Evolutionary conservation across 2,888 invertebrate genomes (phyloP), one percentile per base, ranked within the genome.

Genomic region (Drosophila robusta): DNA sequence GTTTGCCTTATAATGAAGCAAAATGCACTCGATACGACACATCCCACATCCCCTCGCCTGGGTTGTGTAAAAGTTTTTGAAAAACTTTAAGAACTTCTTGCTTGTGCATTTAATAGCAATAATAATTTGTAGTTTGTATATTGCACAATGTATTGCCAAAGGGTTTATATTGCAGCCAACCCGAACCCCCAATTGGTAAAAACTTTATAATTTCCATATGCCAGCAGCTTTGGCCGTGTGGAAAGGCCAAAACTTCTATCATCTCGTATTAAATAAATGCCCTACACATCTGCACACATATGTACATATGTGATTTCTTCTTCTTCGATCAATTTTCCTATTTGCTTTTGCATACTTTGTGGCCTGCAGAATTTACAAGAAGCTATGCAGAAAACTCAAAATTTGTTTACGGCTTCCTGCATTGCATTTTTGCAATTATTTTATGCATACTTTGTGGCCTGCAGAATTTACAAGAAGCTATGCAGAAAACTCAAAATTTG

Each of bases 71-170:
- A 87, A 83, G 68, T 83, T 86, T 80, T 61, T 39, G 52, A 73
- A 57, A 71, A 82, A 80, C 83, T 80, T 80, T 71, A 80, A 80
- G 68, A 79, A 77, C 74, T 84, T 84, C 57, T 87, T 83, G 80
- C 85, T 73, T 85, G 72, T 87, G 73, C 89, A 84, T 84, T 89
- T 85, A 83, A 83, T 83, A 86, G 89, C 89, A 83, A 83, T 88
- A 86, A 88, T 88, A 86, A 83, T 83, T 83, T 88, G 67, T 56
- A 88, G 88, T 77, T 88, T 82, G 57, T 86, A 69, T 61, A 82
- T 85, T 78, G 72, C 70, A 78, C 67, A 85, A 79, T 83, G 66
- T 76, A 70, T 87, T 67, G 83, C 72, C 83, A 72, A 47, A 58
- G 80, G 87, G 80, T 70, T 82, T 66, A 58, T 50, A 45, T 68